Percentiles rank a stretch among this genome's conserved stretches.
phyloP scores from a whole-genome alignment of 2,888 invertebrate species.

The Agrotis ipsilon region DNA sequence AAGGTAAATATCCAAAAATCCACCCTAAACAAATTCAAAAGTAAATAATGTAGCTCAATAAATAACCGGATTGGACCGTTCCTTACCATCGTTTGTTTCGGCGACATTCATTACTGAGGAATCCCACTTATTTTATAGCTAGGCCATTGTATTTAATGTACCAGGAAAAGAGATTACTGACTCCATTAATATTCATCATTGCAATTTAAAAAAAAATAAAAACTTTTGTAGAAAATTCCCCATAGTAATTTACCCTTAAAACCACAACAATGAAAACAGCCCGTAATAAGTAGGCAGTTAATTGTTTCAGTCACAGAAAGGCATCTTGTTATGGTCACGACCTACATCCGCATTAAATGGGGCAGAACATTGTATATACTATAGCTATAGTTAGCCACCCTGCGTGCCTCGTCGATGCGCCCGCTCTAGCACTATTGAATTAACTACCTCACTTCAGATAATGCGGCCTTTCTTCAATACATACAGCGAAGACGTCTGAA shows the following conservation, averaged over 20 bases:
- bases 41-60: constrained; percentile 42
- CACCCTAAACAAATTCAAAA: constrained; percentile 24
- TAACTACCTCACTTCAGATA: constrained; percentile 63
- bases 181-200: too few relatives aligned
- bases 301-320: constrained; percentile 54
- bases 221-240: constrained; percentile 1
- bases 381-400: constrained; percentile 49
- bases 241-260: constrained; percentile 14
- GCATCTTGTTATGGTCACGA: constrained; percentile 66
- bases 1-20: neutral
- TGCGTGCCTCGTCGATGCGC: constrained; percentile 63
- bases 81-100: constrained; percentile 34
- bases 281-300: constrained; percentile 31
- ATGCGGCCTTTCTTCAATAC: constrained; percentile 64
- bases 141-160: constrained; percentile 41
- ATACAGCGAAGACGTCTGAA: constrained; percentile 55
- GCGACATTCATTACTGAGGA: constrained; percentile 45
- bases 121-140: constrained; percentile 51
- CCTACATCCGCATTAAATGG: constrained; percentile 71
- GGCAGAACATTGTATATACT: constrained; percentile 59
- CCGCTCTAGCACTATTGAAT: constrained; percentile 64
- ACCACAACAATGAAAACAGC: constrained; percentile 20
- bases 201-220: neutral
- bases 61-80: constrained; percentile 43
- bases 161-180: constrained; percentile 18